Evolutionary conservation across 1,140 invertebrate species (phyloP).

Genomic region (Drosophila obscura): DNA sequence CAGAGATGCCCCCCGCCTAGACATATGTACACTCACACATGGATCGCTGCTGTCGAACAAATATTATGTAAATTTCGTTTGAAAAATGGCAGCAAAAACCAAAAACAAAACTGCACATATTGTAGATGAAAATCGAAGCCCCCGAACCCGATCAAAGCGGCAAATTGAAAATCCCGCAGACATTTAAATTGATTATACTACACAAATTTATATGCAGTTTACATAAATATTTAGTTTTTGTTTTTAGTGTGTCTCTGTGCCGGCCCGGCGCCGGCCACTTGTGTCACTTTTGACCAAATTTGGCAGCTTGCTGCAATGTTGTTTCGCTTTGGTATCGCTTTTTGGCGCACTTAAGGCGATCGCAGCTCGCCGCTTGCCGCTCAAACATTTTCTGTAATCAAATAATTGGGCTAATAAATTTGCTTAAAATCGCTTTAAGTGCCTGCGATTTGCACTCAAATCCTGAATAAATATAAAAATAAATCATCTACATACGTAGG

Average conservation of each 20-base stretch:
- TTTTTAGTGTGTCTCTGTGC: not conserved
- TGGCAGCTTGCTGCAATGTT: constrained; percentile 42
- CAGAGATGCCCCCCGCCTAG: constrained; percentile 9
- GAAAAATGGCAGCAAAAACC: constrained; percentile 2
- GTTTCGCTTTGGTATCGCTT: constrained; percentile 12
- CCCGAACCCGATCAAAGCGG: constrained; percentile 37
- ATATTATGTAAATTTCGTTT: constrained; percentile 73
- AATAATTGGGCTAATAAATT: constrained; percentile 78
- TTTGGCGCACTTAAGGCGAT: constrained; percentile 25
- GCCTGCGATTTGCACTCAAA: constrained; percentile 58
- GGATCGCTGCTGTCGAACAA: constrained; percentile 53
- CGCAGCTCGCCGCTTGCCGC: too few relatives aligned
- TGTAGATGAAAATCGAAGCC: constrained; percentile 43
- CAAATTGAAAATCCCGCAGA: constrained; percentile 67
- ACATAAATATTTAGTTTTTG: constrained; percentile 30
- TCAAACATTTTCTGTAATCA: constrained; percentile 60
- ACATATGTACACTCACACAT: constrained; percentile 16
- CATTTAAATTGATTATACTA: constrained; percentile 75
- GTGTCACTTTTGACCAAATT: constrained; percentile 68
- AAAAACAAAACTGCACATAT: constrained; percentile 7
- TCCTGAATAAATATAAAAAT: constrained; percentile 31
- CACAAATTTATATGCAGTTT: constrained; percentile 47
- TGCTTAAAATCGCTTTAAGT: constrained; percentile 59
- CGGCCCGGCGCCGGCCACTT: constrained; percentile 29
- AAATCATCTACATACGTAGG: constrained; percentile 46